Evolutionary conservation across 2,888 invertebrate species (phyloP).

Genomic region (Mactromeris polynyma): DNA sequence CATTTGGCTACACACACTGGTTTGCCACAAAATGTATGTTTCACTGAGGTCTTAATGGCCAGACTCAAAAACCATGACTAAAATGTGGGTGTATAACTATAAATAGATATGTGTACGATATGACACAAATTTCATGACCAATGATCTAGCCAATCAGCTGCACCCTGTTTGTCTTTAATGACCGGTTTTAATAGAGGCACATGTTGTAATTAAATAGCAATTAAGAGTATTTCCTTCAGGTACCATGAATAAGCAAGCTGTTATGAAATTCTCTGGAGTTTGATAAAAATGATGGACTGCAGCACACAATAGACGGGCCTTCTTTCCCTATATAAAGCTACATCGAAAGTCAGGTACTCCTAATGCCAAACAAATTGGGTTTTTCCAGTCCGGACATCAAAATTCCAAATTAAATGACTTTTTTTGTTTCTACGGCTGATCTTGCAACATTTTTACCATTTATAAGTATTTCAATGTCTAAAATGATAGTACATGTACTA

Average conservation of each 20-base stretch:
- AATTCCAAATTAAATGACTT: too few species aligned
- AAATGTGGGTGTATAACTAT: background rate
- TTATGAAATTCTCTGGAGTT: background rate
- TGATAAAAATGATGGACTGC: background rate
- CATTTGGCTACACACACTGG: background rate
- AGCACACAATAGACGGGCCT: too few species aligned
- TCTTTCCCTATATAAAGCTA: too few species aligned
- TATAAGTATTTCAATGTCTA: too few species aligned
- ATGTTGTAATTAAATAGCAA: background rate
- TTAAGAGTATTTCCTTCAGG: conserved; percentile 7
- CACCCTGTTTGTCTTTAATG: background rate
- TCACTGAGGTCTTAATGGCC: background rate
- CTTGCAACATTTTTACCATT: too few species aligned
- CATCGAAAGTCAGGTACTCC: too few species aligned
- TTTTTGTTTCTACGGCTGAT: too few species aligned
- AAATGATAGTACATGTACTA: too few species aligned
- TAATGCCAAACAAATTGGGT: too few species aligned
- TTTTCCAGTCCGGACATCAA: too few species aligned
- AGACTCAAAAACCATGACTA: background rate
- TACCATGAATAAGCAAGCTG: background rate
- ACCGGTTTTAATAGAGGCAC: background rate
- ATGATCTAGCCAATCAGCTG: background rate
- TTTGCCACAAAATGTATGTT: background rate
- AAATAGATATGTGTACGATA: background rate
- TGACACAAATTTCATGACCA: background rate